A percentile compares a stretch with the other conserved stretches of the same genome.
Evolutionary conservation across 2,113 vertebrate species (phyloP).

Genomic region (Chauna torquata): DNA sequence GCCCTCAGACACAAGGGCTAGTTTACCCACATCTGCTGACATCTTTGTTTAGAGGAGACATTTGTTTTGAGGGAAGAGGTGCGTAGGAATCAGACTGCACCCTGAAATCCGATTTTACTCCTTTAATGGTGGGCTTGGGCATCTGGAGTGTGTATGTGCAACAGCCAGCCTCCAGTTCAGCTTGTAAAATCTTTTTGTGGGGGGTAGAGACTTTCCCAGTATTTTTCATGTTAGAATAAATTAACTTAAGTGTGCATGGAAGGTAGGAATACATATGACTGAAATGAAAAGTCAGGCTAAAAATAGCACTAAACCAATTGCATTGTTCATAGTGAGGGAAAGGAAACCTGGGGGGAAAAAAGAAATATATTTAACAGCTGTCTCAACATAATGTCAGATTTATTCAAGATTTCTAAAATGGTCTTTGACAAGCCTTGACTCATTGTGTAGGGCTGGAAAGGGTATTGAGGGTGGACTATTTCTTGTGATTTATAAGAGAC

Average conservation of each 20-base stretch:
- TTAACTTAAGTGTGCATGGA: slow-evolving; percentile 56
- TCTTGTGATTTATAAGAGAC: slow-evolving; percentile 65
- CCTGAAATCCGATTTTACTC: slow-evolving; percentile 54
- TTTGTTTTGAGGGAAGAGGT: slow-evolving; percentile 9
- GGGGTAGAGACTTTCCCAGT: not conserved
- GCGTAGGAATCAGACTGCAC: not conserved
- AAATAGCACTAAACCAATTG: slow-evolving; percentile 58
- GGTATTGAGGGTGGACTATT: slow-evolving; percentile 44
- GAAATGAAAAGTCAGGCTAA: slow-evolving; percentile 59
- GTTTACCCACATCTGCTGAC: not conserved
- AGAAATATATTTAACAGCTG: slow-evolving; percentile 69
- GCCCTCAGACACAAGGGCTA: not conserved
- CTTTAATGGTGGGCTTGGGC: slow-evolving; percentile 4
- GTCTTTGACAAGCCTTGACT: slow-evolving; percentile 60
- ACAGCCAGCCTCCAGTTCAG: slow-evolving; percentile 9
- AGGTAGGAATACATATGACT: slow-evolving; percentile 42
- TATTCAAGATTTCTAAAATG: slow-evolving; percentile 70
- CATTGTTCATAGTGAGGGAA: slow-evolving; percentile 51
- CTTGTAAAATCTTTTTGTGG: slow-evolving; percentile 46
- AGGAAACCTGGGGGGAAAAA: not conserved
- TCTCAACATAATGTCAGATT: slow-evolving; percentile 71
- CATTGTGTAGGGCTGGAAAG: slow-evolving; percentile 33
- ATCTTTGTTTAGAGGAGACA: not conserved
- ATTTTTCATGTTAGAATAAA: slow-evolving; percentile 63
- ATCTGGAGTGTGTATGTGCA: slow-evolving; percentile 20